phyloP scores from a whole-genome alignment of 2,113 vertebrate species.

The Cervus canadensis region DNA sequence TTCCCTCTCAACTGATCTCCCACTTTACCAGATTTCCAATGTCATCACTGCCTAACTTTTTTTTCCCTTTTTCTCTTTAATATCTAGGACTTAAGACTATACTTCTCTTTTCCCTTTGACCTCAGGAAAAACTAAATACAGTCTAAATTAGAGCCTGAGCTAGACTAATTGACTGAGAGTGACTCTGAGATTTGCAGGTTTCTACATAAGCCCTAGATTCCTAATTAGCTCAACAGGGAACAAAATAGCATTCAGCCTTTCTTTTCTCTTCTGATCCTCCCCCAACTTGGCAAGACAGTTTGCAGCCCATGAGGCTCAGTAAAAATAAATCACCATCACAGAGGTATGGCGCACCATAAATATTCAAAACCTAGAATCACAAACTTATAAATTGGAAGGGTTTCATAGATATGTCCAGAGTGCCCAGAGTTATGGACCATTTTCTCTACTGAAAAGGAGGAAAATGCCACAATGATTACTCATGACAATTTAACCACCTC shows the following conservation, averaged over 20 bases:
- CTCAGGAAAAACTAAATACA: background rate
- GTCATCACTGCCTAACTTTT: background rate
- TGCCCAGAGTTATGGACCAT: conserved; percentile 25
- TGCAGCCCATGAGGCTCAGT: conserved; percentile 42
- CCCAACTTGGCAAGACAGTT: conserved; percentile 53
- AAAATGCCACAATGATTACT: conserved; percentile 53
- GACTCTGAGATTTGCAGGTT: conserved; percentile 23
- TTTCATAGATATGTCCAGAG: conserved; percentile 28
- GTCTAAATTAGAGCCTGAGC: background rate
- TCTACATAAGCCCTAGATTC: conserved; percentile 28
- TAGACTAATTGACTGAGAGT: background rate
- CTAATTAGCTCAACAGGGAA: conserved; percentile 61
- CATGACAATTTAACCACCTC: conserved; percentile 55
- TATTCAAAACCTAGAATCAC: conserved; percentile 45
- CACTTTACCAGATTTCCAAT: background rate
- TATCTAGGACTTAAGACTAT: background rate
- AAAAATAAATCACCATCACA: conserved; percentile 67
- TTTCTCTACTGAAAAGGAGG: conserved; percentile 32
- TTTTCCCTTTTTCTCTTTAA: background rate
- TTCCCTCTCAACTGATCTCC: background rate
- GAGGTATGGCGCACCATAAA: conserved; percentile 48
- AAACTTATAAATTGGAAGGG: conserved; percentile 1
- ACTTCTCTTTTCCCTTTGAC: background rate
- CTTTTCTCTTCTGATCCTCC: conserved; percentile 22
- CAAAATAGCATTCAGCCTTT: conserved; percentile 32